phyloP scores from a whole-genome alignment of 2,113 vertebrate species.

The Spermophilus dauricus region DNA sequence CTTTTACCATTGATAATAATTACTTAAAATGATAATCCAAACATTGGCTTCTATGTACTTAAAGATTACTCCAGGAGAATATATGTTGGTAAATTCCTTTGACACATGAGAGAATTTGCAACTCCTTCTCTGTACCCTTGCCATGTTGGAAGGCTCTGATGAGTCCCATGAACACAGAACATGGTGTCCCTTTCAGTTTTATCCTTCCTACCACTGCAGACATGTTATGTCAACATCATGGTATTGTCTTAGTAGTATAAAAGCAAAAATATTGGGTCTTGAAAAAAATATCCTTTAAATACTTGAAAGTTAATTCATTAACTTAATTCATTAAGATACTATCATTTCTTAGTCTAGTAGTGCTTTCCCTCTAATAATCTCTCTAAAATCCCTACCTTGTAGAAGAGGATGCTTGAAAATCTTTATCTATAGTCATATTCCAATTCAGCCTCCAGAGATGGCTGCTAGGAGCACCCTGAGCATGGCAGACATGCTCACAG shows the following conservation, averaged over 20 bases:
- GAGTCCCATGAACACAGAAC: neutral
- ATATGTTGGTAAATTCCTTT: neutral
- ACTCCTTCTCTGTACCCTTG: neutral
- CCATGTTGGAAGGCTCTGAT: neutral
- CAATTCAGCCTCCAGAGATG: neutral
- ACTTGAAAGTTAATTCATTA: neutral
- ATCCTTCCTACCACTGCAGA: neutral
- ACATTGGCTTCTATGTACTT: neutral
- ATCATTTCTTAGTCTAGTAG: neutral
- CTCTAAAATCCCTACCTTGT: neutral
- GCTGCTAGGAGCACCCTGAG: neutral
- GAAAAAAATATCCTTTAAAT: slow-evolving; percentile 1
- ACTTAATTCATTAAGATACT: neutral
- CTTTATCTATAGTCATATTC: neutral
- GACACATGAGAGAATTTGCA: neutral
- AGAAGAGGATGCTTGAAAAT: neutral
- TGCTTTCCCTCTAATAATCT: slow-evolving; percentile 7
- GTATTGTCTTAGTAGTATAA: neutral
- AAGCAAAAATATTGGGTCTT: neutral
- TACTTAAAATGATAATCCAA: neutral
- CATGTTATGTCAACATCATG: neutral
- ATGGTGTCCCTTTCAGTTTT: neutral
- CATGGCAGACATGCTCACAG: neutral
- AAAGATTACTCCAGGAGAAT: neutral
- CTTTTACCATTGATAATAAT: neutral